Percentiles rank a stretch among this genome's conserved stretches.
phyloP scores from a whole-genome alignment of 2,888 invertebrate genomes.

The Mantis religiosa region DNA sequence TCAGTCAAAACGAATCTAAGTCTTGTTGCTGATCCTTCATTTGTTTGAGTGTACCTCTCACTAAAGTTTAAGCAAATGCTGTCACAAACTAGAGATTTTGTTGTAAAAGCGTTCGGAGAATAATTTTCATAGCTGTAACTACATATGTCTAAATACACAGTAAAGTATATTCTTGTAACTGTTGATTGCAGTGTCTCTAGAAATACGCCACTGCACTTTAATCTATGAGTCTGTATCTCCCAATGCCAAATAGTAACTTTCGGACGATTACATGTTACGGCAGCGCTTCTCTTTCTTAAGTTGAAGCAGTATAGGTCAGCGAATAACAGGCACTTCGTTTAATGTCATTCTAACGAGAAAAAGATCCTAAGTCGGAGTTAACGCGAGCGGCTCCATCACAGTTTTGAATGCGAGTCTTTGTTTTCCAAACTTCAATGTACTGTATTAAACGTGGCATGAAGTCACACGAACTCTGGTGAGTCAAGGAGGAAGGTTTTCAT shows the following conservation, averaged over 20 bases:
- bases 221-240: not conserved
- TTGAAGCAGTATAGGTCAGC: not conserved
- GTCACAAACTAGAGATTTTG: no score
- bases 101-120: no score
- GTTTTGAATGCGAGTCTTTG: not conserved
- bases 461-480: not conserved
- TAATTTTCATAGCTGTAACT: no score
- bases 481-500: not conserved
- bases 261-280: not conserved
- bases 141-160: no score
- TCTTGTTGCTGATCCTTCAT: no score
- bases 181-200: not conserved
- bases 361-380: not conserved
- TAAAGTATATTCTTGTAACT: no score
- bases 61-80: no score
- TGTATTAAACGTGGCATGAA: not conserved
- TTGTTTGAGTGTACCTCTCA: no score
- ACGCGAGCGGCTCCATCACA: not conserved
- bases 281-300: not conserved
- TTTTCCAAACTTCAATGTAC: not conserved
- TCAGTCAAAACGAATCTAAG: no score
- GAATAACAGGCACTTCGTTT: not conserved
- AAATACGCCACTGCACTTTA: not conserved
- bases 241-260: not conserved
- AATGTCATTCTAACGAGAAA: not conserved